These are phyloP conservation scores for Pterois miles DNA, from an alignment of 2,797 vertebrate genomes.

Conservation along the genomic window DNA sequence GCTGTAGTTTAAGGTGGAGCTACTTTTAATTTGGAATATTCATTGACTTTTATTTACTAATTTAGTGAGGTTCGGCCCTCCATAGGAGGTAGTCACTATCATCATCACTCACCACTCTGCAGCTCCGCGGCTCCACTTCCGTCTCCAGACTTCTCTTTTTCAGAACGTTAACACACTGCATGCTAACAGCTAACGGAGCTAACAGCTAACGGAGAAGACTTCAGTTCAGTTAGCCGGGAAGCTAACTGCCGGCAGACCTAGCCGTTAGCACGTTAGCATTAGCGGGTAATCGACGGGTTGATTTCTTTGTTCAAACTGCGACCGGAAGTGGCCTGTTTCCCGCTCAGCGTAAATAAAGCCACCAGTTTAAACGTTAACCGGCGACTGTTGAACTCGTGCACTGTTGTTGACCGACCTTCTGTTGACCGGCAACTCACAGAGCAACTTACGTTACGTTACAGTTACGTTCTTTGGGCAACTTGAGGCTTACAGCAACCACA, in stretches of 20 bases:
- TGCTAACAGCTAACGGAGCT: conserved; percentile 54
- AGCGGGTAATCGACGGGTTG: background rate
- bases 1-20: too few species aligned
- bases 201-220: background rate
- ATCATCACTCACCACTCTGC: conserved; percentile 31
- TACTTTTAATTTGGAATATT: too few species aligned
- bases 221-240: background rate
- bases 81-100: background rate
- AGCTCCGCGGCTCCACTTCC: conserved; percentile 37
- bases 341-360: background rate
- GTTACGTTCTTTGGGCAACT: too few species aligned
- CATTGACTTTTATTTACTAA: too few species aligned
- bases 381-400: background rate
- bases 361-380: background rate
- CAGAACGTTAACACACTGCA: conserved; percentile 59
- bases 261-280: conserved; percentile 10
- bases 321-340: background rate
- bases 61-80: too few species aligned
- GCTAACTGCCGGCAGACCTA: background rate
- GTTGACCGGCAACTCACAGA: background rate
- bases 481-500: background rate
- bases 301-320: background rate
- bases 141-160: conserved; percentile 52
- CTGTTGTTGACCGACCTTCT: conserved; percentile 5
- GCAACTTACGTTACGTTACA: too few species aligned